Conservation (phyloP, 2,888 invertebrate genomes). For the Caenorhabditis sinica region DNA sequence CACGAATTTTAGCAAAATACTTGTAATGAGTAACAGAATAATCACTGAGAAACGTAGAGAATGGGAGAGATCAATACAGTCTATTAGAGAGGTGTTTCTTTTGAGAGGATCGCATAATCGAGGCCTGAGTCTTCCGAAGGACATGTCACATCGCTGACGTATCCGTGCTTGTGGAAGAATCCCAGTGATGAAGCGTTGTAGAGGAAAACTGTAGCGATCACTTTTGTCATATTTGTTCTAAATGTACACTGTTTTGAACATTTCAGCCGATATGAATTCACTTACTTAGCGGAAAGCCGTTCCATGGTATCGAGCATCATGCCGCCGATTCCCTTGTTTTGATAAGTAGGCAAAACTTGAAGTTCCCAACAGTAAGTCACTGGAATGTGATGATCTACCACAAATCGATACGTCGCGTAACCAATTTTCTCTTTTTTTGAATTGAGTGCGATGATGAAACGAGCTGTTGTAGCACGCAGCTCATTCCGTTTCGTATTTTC, state of each 20-base stretch:
- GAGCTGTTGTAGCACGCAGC: conserved; percentile 85
- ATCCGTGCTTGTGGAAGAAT: conserved; percentile 81
- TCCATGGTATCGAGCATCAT: conserved; percentile 91
- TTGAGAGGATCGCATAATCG: conserved; percentile 75
- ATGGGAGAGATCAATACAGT: not conserved
- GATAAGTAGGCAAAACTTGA: conserved; percentile 89
- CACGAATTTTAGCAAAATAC: not conserved
- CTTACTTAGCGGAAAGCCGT: conserved; percentile 87
- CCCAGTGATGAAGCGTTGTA: conserved; percentile 76
- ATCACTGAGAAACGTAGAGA: not conserved
- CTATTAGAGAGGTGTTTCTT: conserved; percentile 31
- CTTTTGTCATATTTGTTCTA: conserved; percentile 78
- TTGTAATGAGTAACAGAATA: not conserved
- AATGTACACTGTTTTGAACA: not conserved
- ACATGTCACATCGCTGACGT: conserved; percentile 71
- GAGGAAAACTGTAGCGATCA: conserved; percentile 81
- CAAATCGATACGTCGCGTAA: conserved; percentile 91
- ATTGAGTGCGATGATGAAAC: conserved; percentile 79
- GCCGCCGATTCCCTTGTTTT: conserved; percentile 91
- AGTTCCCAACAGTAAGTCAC: conserved; percentile 90
- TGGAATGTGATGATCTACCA: conserved; percentile 89
- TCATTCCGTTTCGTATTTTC: conserved; percentile 85
- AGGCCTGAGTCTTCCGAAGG: conserved; percentile 68
- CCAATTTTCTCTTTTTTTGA: conserved; percentile 86
- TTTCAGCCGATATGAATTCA: not conserved